phyloP scores from a whole-genome alignment of 2,797 vertebrate genomes.

The Cercopithecus hamlyni region DNA sequence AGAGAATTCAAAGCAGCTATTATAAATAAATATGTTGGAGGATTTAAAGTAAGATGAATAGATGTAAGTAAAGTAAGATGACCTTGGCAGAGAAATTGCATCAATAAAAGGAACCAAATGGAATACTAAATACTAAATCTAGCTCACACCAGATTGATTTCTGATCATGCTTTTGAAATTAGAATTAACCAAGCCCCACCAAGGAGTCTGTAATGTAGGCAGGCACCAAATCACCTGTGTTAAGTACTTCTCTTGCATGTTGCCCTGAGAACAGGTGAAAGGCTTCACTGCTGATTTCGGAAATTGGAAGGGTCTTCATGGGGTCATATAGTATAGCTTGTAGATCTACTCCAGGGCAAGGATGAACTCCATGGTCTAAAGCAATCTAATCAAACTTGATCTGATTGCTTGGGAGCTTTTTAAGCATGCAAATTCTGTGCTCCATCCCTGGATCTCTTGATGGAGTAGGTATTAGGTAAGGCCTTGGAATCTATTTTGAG shows the following conservation, averaged over 20 bases:
- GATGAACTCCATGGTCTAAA: not conserved
- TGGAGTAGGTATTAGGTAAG: conserved; percentile 69
- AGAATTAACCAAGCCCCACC: not conserved
- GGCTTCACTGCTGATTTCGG: not conserved
- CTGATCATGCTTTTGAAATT: not conserved
- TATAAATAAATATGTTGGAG: not conserved
- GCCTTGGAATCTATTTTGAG: not conserved
- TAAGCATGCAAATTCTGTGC: not conserved
- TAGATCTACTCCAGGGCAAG: not conserved
- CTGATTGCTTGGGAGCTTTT: not conserved
- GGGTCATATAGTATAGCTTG: not conserved
- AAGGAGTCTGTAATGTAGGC: not conserved
- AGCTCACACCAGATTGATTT: not conserved
- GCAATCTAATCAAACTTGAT: not conserved
- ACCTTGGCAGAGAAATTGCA: not conserved
- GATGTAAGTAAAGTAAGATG: not conserved
- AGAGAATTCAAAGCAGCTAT: not conserved
- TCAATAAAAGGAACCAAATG: not conserved
- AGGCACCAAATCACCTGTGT: not conserved
- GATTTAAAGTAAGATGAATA: conserved; percentile 35
- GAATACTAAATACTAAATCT: not conserved
- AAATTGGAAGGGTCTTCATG: not conserved
- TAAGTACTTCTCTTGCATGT: not conserved
- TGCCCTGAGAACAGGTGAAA: not conserved
- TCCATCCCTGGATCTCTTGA: conserved; percentile 74